Percentiles rank a stretch among this genome's conserved stretches.
phyloP scores from a whole-genome alignment of 1,140 invertebrate genomes.

The Contarinia nasturtii region DNA sequence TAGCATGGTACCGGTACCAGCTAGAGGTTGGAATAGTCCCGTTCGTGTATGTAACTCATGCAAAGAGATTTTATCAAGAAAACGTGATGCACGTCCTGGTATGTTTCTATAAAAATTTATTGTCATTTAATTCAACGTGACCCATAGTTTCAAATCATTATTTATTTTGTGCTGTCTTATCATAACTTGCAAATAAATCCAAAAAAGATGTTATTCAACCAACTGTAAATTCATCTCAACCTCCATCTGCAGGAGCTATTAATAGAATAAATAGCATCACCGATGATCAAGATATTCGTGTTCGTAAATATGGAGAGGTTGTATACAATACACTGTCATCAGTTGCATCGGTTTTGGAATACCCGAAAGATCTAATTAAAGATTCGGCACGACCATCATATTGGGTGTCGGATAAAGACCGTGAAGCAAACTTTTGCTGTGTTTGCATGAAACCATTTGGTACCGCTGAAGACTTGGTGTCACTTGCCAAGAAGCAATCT shows the following conservation, averaged over 20 bases:
- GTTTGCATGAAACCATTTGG: constrained; percentile 42
- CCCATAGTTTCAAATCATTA: neutral
- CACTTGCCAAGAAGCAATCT: neutral
- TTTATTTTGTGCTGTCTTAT: too few species aligned
- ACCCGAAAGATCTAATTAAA: constrained; percentile 44
- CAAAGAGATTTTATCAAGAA: constrained; percentile 12
- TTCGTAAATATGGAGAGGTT: constrained; percentile 40
- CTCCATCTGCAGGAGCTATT: neutral
- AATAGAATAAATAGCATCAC: constrained; percentile 4
- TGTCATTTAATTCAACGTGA: neutral
- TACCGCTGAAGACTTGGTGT: constrained; percentile 22
- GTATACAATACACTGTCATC: constrained; percentile 38
- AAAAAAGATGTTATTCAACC: neutral
- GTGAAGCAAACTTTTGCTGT: constrained; percentile 40
- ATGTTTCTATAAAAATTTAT: constrained; percentile 5
- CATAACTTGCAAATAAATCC: too few species aligned
- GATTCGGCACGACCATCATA: constrained; percentile 59
- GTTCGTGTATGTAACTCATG: constrained; percentile 54
- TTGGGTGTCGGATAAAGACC: constrained; percentile 63
- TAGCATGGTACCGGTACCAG: constrained; percentile 36
- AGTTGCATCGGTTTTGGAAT: constrained; percentile 31
- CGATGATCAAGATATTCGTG: constrained; percentile 30
- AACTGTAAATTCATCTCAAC: neutral
- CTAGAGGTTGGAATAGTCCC: constrained; percentile 39
- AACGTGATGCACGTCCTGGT: constrained; percentile 16